phyloP scores from a whole-genome alignment of 2,797 vertebrate genomes.

The Lemur catta region DNA sequence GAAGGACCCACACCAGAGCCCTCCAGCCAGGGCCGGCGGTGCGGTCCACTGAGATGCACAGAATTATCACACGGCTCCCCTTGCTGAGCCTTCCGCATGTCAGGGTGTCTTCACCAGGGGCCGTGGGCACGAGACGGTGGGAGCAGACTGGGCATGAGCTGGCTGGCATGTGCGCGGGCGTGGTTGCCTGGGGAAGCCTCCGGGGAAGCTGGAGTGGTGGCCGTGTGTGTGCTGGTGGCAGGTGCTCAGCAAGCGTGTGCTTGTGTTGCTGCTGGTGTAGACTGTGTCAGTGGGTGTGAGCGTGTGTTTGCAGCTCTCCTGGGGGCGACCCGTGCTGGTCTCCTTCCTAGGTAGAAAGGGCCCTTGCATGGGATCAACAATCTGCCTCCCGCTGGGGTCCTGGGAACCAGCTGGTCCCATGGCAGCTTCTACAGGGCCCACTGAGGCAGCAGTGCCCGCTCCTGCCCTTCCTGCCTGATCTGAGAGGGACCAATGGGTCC shows the following conservation, averaged over 20 bases:
- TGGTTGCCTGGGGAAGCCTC: background rate
- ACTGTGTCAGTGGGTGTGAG: background rate
- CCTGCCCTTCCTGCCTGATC: background rate
- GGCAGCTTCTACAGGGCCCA: background rate
- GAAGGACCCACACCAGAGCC: too few relatives aligned
- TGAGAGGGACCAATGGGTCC: rapidly evolving
- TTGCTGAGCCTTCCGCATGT: slow-evolving; percentile 76
- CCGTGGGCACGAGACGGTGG: rapidly evolving
- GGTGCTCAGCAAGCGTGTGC: background rate
- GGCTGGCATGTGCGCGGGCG: background rate
- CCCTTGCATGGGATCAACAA: too few relatives aligned
- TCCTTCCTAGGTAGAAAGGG: background rate
- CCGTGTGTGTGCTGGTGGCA: background rate
- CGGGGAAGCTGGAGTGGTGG: rapidly evolving
- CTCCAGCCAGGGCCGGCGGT: background rate
- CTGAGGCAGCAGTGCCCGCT: background rate
- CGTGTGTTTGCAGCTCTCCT: background rate
- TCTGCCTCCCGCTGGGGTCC: background rate
- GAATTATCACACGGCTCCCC: slow-evolving; percentile 77
- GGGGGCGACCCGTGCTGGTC: rapidly evolving
- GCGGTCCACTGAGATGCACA: slow-evolving; percentile 75
- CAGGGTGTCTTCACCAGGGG: slow-evolving; percentile 70
- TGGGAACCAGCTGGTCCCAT: background rate
- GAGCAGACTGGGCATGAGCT: rapidly evolving
- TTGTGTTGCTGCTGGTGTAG: too few relatives aligned